phyloP scores from a whole-genome alignment of 2,113 vertebrate species.

The Elephas maximus region DNA sequence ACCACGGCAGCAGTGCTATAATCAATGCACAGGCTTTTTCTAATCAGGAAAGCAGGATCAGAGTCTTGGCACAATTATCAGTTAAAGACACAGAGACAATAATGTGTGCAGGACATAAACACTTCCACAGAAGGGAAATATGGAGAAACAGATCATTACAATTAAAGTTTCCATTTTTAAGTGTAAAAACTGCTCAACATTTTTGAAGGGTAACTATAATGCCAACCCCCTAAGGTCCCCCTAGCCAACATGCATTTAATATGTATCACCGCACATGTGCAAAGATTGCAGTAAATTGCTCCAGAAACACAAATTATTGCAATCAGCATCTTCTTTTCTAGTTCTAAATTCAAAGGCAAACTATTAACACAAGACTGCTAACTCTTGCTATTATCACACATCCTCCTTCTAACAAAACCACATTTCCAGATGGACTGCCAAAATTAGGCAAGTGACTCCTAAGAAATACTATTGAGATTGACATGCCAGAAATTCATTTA shows the following conservation, averaged over 20 bases:
- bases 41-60: slow-evolving; percentile 26
- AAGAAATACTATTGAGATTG: slow-evolving; percentile 66
- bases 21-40: slow-evolving; percentile 34
- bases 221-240: slow-evolving; percentile 78
- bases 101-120: slow-evolving; percentile 61
- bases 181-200: slow-evolving; percentile 82
- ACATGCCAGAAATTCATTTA: slow-evolving; percentile 69
- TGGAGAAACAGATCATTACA: slow-evolving; percentile 79
- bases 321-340: slow-evolving; percentile 91
- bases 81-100: slow-evolving; percentile 59
- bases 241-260: slow-evolving; percentile 86
- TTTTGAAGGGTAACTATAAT: slow-evolving; percentile 87
- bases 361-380: slow-evolving; percentile 88
- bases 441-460: slow-evolving; percentile 80
- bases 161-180: slow-evolving; percentile 84
- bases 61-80: slow-evolving; percentile 57
- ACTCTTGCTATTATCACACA: slow-evolving; percentile 87
- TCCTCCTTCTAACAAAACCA: slow-evolving; percentile 84
- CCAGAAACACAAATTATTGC: slow-evolving; percentile 89
- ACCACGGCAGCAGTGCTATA: not conserved
- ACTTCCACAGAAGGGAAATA: slow-evolving; percentile 76
- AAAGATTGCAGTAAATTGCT: slow-evolving; percentile 90
- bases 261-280: slow-evolving; percentile 90
- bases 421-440: slow-evolving; percentile 87
- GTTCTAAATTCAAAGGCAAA: slow-evolving; percentile 90